Percentiles rank a stretch among this genome's conserved stretches.
These are phyloP conservation scores for Thaumatotibia leucotreta DNA, from an alignment of 1,140 invertebrate genomes.

Conservation along the genomic window DNA sequence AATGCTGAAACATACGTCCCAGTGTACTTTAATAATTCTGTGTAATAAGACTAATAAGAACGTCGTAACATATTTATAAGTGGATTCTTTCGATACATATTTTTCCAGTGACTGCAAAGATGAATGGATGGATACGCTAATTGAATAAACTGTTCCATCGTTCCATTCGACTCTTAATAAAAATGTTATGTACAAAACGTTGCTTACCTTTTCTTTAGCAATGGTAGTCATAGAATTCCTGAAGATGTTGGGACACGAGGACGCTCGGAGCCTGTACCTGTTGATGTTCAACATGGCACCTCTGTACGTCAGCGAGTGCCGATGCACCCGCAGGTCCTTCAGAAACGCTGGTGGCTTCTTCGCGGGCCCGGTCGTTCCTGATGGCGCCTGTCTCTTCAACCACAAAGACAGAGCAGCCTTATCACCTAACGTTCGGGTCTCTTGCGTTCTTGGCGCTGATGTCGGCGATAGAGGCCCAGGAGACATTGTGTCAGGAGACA, in stretches of 20 bases:
- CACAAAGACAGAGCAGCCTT: conserved; percentile 78
- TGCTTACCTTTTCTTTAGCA: conserved; percentile 81
- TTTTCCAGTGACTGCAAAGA: too few species aligned
- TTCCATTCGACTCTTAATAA: too few species aligned
- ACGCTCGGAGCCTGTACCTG: conserved; percentile 86
- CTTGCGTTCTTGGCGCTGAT: conserved; percentile 29
- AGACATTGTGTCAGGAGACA: conserved; percentile 45
- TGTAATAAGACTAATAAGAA: too few species aligned
- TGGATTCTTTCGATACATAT: too few species aligned
- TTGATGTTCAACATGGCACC: conserved; percentile 92
- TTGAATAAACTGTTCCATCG: too few species aligned
- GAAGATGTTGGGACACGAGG: conserved; percentile 92
- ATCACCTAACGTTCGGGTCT: conserved; percentile 38
- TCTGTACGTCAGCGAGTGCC: conserved; percentile 88
- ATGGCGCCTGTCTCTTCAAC: conserved; percentile 70
- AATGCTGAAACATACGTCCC: too few species aligned
- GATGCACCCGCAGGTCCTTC: conserved; percentile 83
- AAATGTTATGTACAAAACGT: background rate
- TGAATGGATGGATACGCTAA: too few species aligned
- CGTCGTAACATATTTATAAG: too few species aligned
- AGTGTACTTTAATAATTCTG: too few species aligned
- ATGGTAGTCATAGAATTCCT: conserved; percentile 92
- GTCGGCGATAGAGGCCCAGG: conserved; percentile 43
- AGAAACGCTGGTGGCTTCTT: conserved; percentile 80
- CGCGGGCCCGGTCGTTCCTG: conserved; percentile 54